These are phyloP conservation scores for Grammomys surdaster DNA, from an alignment of 2,113 vertebrate species.

Conservation along the genomic window DNA sequence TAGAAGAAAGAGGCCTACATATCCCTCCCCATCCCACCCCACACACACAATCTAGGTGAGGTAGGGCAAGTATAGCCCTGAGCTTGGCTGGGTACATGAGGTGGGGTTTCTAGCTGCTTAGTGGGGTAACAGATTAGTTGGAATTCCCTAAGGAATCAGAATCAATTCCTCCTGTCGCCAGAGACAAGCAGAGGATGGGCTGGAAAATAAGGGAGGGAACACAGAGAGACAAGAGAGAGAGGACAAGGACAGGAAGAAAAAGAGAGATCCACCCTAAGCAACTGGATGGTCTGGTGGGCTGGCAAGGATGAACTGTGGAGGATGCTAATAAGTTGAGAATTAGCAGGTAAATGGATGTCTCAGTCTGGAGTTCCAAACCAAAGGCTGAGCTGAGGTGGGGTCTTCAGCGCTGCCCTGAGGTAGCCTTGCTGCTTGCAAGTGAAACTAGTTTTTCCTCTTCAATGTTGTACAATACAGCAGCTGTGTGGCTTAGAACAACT, in stretches of 20 bases:
- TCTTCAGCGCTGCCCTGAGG: neutral
- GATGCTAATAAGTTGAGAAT: too few relatives aligned
- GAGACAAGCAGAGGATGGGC: neutral
- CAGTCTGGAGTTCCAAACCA: neutral
- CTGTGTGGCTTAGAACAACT: rapidly evolving
- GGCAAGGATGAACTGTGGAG: neutral
- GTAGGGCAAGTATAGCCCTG: rapidly evolving
- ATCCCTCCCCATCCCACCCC: neutral
- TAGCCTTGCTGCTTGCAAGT: neutral
- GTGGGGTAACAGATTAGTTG: neutral
- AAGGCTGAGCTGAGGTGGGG: neutral
- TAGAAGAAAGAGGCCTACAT: neutral
- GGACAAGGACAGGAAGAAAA: neutral
- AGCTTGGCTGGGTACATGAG: too few relatives aligned
- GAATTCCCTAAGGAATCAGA: neutral
- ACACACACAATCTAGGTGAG: rapidly evolving
- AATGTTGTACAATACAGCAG: neutral
- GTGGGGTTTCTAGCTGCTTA: neutral
- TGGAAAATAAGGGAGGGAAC: too few relatives aligned
- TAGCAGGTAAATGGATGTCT: neutral
- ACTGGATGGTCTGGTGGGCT: too few relatives aligned
- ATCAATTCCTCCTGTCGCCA: neutral
- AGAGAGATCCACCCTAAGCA: neutral
- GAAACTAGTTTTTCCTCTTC: neutral
- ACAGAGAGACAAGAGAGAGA: neutral